Evolutionary conservation across 2,797 vertebrate genomes (phyloP), one percentile per base, ranked within the genome.

Genomic region (Mus caroli): DNA sequence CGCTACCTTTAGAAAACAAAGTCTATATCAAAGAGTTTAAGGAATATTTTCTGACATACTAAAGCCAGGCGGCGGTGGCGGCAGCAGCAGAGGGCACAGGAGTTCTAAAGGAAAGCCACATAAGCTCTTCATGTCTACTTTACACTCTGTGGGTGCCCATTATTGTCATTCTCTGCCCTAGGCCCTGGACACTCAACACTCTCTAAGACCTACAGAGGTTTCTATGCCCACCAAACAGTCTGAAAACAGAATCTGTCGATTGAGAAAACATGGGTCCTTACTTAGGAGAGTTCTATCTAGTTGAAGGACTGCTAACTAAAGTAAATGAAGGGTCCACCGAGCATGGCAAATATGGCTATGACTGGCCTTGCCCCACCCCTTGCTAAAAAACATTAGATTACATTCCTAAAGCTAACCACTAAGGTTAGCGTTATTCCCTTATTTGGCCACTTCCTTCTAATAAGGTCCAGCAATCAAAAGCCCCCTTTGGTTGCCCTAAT

Each of bases 1-100:
- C 31, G 13, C 0, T 56, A 94, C 37, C n/a, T 94, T 93, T 31
- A 95, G 64, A 69, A 96, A 88, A 94, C n/a, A 88, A 84, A 85
- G 54, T 52, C 58, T 71, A 14, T 67, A 43, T 84, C 64, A 84
- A 79, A 76, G 34, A 90, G 11, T 58, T 52, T 56, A 46, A 93
- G 71, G 37, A 73, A 78, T 84, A 94, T 94, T 10, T 94, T 11
- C 93, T 90, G 34, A 76, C 6, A 60, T 9, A 52, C 71, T 82
- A 82, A 82, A 60, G 79, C 24, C 84, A 92, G 6, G 7, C 34
- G 8, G 58, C 28, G 0, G 60, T 17, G 0, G 10, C 26, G 3
- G 34, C 37, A 85, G 76, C 17, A 94, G 86, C 56, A 37, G 1
- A 46, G 46, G 46, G 8, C 43, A 43, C 12, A 40, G 37, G 46